Evolutionary conservation across 2,888 invertebrate species (phyloP).

Genomic region (Hypselothyrea guttata): DNA sequence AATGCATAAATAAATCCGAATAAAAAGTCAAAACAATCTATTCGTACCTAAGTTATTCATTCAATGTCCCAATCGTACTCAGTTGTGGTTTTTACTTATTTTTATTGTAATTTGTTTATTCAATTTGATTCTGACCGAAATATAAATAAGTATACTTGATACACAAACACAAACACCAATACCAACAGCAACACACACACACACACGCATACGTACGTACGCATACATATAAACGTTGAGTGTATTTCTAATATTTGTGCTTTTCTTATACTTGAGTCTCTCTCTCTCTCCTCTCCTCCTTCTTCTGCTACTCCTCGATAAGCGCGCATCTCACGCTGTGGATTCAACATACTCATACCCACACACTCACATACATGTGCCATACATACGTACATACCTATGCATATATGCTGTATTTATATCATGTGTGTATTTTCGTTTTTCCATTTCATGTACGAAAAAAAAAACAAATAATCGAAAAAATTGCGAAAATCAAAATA

Average conservation of each 20-base stretch:
- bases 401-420: constrained; percentile 61
- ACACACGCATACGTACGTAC: constrained; percentile 17
- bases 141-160: constrained; percentile 16
- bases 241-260: constrained; percentile 57
- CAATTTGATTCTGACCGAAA: constrained; percentile 27
- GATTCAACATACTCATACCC: constrained; percentile 30
- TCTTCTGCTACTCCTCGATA: constrained; percentile 21
- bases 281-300: background rate
- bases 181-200: constrained; percentile 10
- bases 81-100: constrained; percentile 59
- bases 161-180: constrained; percentile 13
- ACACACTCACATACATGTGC: constrained; percentile 8
- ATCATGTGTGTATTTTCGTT: constrained; percentile 70
- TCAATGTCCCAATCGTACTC: constrained; percentile 66
- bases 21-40: background rate
- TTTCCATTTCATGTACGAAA: constrained; percentile 69
- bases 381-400: constrained; percentile 16
- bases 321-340: constrained; percentile 36
- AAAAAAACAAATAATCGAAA: constrained; percentile 37
- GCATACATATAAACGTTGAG: constrained; percentile 29
- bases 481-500: constrained; percentile 22
- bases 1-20: background rate
- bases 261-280: constrained; percentile 39
- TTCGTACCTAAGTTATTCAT: constrained; percentile 46
- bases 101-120: constrained; percentile 50